Percentiles rank a stretch among this genome's conserved stretches.
Conservation (phyloP, 2,797 vertebrate genomes). For the Garrulus glandarius region DNA sequence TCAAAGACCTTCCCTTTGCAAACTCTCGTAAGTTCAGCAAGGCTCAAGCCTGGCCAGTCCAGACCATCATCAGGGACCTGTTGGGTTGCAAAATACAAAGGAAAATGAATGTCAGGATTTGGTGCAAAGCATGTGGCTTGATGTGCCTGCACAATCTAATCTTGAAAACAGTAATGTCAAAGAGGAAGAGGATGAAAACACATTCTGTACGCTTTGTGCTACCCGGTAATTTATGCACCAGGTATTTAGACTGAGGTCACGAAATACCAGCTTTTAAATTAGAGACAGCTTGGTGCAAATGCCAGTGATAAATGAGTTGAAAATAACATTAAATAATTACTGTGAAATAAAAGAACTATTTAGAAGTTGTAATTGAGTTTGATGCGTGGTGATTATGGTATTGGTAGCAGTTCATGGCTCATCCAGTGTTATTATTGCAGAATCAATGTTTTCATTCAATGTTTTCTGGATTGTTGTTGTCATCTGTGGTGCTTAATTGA, state of each 20-base stretch:
- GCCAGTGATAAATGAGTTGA: not conserved
- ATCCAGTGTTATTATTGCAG: not conserved
- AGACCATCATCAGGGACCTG: not conserved
- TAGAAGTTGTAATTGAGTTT: not conserved
- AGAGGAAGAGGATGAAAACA: not conserved
- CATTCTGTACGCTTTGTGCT: not conserved
- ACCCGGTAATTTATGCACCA: not conserved
- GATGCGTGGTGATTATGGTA: not conserved
- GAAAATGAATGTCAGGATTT: not conserved
- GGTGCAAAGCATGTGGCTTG: not conserved
- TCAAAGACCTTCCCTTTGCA: not conserved
- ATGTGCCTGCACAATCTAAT: not conserved
- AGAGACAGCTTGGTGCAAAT: not conserved
- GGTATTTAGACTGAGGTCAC: not conserved
- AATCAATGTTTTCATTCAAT: slow-evolving; percentile 3
- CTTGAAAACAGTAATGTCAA: not conserved
- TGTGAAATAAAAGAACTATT: slow-evolving; percentile 29
- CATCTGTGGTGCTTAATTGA: slow-evolving; percentile 42
- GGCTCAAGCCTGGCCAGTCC: not conserved
- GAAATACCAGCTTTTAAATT: not conserved
- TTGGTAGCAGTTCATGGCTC: slow-evolving; percentile 6
- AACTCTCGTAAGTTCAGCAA: not conserved
- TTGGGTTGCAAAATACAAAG: not conserved
- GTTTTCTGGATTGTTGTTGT: slow-evolving; percentile 34
- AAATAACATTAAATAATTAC: slow-evolving; percentile 1